phyloP scores from a whole-genome alignment of 92 coral and sea anemone species.

The Zoanthus gigantus region DNA sequence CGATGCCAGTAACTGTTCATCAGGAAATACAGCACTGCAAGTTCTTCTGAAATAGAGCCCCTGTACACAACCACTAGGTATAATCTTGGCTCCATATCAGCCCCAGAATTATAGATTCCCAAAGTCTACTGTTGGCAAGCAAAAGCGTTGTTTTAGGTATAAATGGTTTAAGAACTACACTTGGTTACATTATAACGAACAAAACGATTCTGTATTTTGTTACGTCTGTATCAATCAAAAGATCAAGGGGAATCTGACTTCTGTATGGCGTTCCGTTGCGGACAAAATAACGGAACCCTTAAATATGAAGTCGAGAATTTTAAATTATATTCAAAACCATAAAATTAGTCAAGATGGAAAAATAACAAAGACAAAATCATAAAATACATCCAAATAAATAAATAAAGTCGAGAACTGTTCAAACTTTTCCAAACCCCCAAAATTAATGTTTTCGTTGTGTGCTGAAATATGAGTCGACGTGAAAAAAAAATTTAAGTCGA shows the following conservation, averaged over 20 bases:
- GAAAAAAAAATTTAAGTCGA: too few species aligned
- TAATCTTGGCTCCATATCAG: not conserved
- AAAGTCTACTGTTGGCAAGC: constrained; percentile 20
- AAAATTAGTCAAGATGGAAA: too few species aligned
- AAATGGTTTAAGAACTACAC: constrained; percentile 1
- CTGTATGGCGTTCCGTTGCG: not conserved
- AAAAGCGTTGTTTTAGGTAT: constrained; percentile 6
- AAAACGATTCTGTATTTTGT: constrained; percentile 4
- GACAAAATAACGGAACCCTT: too few species aligned
- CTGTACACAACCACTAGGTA: constrained; percentile 3
- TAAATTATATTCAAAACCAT: too few species aligned
- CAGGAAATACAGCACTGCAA: not conserved
- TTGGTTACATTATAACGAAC: constrained; percentile 27
- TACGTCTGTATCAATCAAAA: not conserved
- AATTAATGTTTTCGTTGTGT: too few species aligned
- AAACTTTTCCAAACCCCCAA: too few species aligned
- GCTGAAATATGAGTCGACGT: too few species aligned
- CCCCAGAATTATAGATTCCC: not conserved
- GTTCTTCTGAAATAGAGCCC: not conserved
- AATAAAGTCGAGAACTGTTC: too few species aligned
- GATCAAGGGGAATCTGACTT: not conserved
- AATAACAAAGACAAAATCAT: too few species aligned
- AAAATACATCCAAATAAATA: too few species aligned
- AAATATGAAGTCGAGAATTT: too few species aligned
- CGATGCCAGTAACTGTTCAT: not conserved